These are phyloP conservation scores for Aricia agestis DNA, from an alignment of 1,140 invertebrate genomes.

Conservation along the genomic window DNA sequence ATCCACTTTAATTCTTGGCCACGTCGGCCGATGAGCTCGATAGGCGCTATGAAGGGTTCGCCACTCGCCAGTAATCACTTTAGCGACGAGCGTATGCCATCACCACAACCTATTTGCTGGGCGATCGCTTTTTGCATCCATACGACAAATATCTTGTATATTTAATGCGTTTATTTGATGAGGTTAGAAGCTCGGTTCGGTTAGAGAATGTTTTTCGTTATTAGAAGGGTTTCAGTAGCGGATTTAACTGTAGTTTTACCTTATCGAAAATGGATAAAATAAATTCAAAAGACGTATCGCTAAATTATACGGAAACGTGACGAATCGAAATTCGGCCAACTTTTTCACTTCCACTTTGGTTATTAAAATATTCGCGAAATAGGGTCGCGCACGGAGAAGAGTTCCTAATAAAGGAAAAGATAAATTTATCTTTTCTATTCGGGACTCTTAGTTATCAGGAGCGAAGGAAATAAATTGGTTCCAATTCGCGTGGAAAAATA, in stretches of 20 bases:
- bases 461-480: neutral
- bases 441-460: neutral
- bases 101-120: slow-evolving; percentile 5
- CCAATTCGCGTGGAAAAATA: neutral
- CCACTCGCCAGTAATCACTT: slow-evolving; percentile 19
- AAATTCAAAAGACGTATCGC: neutral
- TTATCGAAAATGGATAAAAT: no score
- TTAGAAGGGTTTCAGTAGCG: neutral
- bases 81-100: slow-evolving; percentile 17
- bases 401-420: neutral
- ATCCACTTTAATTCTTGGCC: slow-evolving; percentile 12
- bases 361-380: neutral
- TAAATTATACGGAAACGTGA: slow-evolving; percentile 1
- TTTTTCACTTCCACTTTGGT: neutral
- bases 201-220: neutral
- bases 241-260: neutral
- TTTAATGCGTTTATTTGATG: neutral
- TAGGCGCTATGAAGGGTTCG: slow-evolving; percentile 18
- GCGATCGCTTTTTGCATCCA: slow-evolving; percentile 3
- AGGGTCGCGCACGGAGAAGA: neutral
- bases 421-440: neutral
- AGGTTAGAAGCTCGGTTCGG: neutral
- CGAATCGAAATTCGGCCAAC: neutral
- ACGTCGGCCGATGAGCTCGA: slow-evolving; percentile 11
- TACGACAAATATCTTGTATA: neutral